Evolutionary conservation across 1,140 invertebrate genomes (phyloP).

Genomic region (Hyles euphorbiae): DNA sequence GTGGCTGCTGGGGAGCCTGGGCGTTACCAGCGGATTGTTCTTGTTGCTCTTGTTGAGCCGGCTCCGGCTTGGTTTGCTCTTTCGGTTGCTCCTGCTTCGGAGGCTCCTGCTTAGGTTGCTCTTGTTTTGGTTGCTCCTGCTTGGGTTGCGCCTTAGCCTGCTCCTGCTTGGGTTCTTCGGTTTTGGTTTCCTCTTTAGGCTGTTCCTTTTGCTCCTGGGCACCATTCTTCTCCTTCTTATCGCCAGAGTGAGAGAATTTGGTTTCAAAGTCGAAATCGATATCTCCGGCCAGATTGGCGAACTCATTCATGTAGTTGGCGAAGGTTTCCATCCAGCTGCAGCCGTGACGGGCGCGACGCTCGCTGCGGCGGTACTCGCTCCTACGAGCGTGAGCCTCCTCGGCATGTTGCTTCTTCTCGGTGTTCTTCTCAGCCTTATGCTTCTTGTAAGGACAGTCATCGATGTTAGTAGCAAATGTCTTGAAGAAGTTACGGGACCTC

Average conservation of each 20-base stretch:
- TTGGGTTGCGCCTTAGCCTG: too few relatives aligned
- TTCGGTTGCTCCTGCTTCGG: too few relatives aligned
- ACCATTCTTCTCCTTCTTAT: conserved; percentile 8
- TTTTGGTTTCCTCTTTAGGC: neutral
- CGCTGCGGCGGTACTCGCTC: conserved; percentile 23
- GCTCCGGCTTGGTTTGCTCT: neutral
- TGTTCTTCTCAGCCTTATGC: conserved; percentile 37
- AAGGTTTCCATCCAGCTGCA: conserved; percentile 64
- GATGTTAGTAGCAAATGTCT: conserved; percentile 29
- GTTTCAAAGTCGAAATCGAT: conserved; percentile 29
- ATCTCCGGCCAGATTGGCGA: conserved; percentile 67
- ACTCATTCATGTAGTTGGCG: conserved; percentile 66
- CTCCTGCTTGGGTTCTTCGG: too few relatives aligned
- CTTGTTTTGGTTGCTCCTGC: neutral
- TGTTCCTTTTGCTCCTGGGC: conserved; percentile 6
- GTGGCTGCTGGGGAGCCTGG: conserved; percentile 20
- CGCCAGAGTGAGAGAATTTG: neutral
- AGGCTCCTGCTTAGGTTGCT: too few relatives aligned
- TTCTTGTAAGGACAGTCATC: conserved; percentile 43
- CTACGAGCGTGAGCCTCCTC: conserved; percentile 16
- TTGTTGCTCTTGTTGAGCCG: conserved; percentile 5
- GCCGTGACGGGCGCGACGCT: conserved; percentile 30
- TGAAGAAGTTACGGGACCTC: conserved; percentile 54
- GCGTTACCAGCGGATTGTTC: neutral
- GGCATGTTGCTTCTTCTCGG: conserved; percentile 34